Percentiles rank a stretch among this genome's conserved stretches.
Conservation (phyloP, 1,140 invertebrate genomes). For the Vollenhovia emeryi region DNA sequence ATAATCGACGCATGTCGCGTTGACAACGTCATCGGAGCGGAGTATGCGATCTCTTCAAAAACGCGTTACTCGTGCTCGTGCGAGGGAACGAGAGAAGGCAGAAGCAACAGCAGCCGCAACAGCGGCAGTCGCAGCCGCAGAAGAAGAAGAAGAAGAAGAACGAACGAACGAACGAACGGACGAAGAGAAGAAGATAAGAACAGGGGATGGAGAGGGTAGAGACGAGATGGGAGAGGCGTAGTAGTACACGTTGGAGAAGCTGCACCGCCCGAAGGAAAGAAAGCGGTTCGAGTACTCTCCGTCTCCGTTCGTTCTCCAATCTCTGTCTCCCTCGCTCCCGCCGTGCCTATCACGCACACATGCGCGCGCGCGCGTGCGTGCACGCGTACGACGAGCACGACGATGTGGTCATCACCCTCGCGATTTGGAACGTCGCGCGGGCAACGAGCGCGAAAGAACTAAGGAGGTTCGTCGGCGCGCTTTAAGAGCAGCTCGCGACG, state of each 20-base stretch:
- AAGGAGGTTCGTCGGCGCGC: slow-evolving; percentile 42
- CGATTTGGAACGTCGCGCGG: slow-evolving; percentile 56
- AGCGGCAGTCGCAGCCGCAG: slow-evolving; percentile 64
- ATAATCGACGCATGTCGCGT: slow-evolving; percentile 37
- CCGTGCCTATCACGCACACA: slow-evolving; percentile 22
- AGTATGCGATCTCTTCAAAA: slow-evolving; percentile 48
- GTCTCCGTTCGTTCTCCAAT: slow-evolving; percentile 62
- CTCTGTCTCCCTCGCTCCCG: slow-evolving; percentile 16
- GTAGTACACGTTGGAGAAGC: slow-evolving; percentile 80
- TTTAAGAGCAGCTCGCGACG: not conserved
- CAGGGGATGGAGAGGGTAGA: not conserved
- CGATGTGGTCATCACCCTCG: slow-evolving; percentile 68
- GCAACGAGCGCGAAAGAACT: slow-evolving; percentile 24
- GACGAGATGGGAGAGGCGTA: slow-evolving; percentile 55
- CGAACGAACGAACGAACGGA: no score
- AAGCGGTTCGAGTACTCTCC: slow-evolving; percentile 71
- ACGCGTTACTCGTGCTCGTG: slow-evolving; percentile 9
- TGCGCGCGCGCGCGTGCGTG: not conserved
- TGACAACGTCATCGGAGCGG: slow-evolving; percentile 32
- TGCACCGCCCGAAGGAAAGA: slow-evolving; percentile 83
- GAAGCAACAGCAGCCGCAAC: slow-evolving; percentile 30
- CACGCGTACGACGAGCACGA: slow-evolving; percentile 6
- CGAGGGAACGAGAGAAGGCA: not conserved
- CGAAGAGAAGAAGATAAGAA: slow-evolving; percentile 55
- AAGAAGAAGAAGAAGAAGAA: slow-evolving; percentile 56